Evolutionary conservation across 2,888 invertebrate species (phyloP), one percentile per base, ranked within the genome.

Genomic region (Congeria kusceri): DNA sequence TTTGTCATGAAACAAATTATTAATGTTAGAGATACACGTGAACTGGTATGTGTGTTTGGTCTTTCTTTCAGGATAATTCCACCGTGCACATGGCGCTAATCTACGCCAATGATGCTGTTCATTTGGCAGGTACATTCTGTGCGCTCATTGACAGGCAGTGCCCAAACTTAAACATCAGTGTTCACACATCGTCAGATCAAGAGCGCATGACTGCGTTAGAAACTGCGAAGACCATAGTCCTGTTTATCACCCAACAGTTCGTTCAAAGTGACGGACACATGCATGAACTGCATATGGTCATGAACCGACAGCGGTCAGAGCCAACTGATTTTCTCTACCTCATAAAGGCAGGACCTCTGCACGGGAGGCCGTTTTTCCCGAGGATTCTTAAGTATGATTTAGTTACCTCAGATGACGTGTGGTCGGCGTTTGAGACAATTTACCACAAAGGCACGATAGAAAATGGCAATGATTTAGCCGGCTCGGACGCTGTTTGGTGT

Each of bases 231-330:
- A 80, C 85, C 53, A 84, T 92, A 20, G 88, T 92, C 5, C 66
- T 89, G 23, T 84, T 92, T 29, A 68, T 92, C 11, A 91, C 91
- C 0, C 74, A 86, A 18, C 85, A 88, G 18, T 91, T 87, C 59
- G 46, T 90, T 3, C 58, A 78, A n/a, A 88, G 88, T 11, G 64
- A 73, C 15, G 79, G 86, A 53, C 86, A 88, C 15, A 80, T 90
- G 69, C 88, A 92, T 44, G 90, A 92, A 69, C 86, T 92, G 3
- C 88, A 90, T 65, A 77, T 90, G 2, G 88, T 89, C 7, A 80
- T 92, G 4, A 83, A 86, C 58, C 77, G 89, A 56, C 90, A 91
- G 65, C 64, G 91, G 29, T 74, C 75, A n/a, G 62, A 66, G 3
- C 69, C 62, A 32, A 70, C 69, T 28, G 59, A 67, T 1, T 56